Conservation (phyloP, 2,888 invertebrate species). For the Pachycephus smyrnensis region DNA sequence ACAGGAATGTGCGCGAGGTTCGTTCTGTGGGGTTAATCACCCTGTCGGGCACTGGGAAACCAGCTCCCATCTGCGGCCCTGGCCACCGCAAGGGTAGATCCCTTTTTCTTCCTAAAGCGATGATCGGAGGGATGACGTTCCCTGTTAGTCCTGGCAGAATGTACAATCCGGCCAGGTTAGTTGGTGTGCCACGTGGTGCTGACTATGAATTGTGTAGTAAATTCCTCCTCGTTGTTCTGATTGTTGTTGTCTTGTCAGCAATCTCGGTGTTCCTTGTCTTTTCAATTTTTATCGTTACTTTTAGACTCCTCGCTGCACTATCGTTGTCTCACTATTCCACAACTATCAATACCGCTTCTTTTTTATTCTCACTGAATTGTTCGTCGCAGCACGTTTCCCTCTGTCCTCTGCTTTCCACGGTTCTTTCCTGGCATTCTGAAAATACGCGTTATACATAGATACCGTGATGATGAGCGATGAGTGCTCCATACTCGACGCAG, state of each 20-base stretch:
- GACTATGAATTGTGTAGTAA: neutral
- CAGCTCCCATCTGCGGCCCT: constrained; percentile 64
- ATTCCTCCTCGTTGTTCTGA: neutral
- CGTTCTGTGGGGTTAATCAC: constrained; percentile 51
- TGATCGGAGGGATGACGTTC: neutral
- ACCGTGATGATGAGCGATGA: neutral
- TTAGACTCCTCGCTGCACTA: neutral
- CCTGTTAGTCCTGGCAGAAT: neutral
- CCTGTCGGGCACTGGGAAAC: constrained; percentile 57
- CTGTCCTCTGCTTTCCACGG: neutral
- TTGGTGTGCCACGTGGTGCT: neutral
- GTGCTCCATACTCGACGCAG: neutral
- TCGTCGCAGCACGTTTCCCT: neutral
- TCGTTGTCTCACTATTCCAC: neutral
- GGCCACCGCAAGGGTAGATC: constrained; percentile 38
- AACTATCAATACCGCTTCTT: neutral
- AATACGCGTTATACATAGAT: neutral
- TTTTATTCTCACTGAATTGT: neutral
- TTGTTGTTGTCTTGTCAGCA: neutral
- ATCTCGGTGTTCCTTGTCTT: neutral
- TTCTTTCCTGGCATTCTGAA: neutral
- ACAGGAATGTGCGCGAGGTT: constrained; percentile 20
- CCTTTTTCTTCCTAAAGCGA: constrained; percentile 33
- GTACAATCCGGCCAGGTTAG: neutral
- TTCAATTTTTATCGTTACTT: neutral